Evolutionary conservation across 2,888 invertebrate genomes (phyloP), one percentile per base, ranked within the genome.

Genomic region (Archips xylosteana): DNA sequence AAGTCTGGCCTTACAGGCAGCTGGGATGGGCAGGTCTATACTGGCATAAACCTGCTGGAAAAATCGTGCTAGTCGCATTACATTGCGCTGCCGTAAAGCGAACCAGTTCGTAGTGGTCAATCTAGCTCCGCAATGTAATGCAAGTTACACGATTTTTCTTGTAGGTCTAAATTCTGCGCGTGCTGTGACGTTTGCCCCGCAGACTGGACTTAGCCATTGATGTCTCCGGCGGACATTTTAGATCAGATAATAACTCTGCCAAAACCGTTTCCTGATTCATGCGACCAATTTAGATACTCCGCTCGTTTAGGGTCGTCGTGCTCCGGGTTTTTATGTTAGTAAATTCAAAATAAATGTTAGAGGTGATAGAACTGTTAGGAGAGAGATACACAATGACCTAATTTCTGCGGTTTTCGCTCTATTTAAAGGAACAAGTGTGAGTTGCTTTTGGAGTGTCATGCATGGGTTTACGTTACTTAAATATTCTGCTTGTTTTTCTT

Each of bases 211-310:
- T 12, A 23, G 68, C 42, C 73, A 69, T 63, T 60, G 67, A 68
- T 62, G 57, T 69, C 42, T 47, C 68, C 49, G 15, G 39, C 45
- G 32, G 32, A 68, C 49, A 57, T 63, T 54, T 63, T 8, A 63
- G 68, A 65, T 65, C 65, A 51, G 65, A 73, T 73, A 73, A 64
- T 34, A 49, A 49, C 68, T 57, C 32, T 73, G 73, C 73, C 73
- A 73, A 72, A 42, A 73, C 39, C 64, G 59, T 13, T 72, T 68
- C 63, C 63, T 68, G 68, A 64, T 59, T 73, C 68, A 73, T 51
- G 8, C 47, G 42, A 73, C 49, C 9, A 34, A 73, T 59, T 69
- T 73, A 68, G 63, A 57, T 6, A 9, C 36, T 72, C 62, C 45
- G 54, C 47, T 57, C 36, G 39, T 62, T 69, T 49, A 63, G 47